Evolutionary conservation across 2,888 invertebrate species (phyloP).

Genomic region (Microdon myrmicae): DNA sequence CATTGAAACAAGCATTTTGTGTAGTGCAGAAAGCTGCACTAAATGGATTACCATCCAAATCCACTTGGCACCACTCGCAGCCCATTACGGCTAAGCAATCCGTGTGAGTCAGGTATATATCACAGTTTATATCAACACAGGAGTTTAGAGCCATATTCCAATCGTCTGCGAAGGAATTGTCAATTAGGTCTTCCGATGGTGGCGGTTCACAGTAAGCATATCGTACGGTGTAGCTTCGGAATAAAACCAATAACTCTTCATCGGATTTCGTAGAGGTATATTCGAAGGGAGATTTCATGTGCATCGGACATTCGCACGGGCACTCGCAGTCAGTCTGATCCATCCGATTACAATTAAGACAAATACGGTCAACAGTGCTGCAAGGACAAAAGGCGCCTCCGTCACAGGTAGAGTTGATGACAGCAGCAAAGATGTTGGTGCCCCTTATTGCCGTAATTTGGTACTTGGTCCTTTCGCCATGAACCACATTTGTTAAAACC

Average conservation of each 20-base stretch:
- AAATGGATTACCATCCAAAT: constrained; percentile 78
- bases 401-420: constrained; percentile 88
- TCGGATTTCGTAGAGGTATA: not conserved
- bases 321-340: constrained; percentile 95
- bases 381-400: constrained; percentile 90
- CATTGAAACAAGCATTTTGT: constrained; percentile 85
- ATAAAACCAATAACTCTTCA: constrained; percentile 20
- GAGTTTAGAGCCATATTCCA: constrained; percentile 71
- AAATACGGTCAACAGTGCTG: constrained; percentile 86
- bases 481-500: constrained; percentile 83
- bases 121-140: constrained; percentile 78
- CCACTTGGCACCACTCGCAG: constrained; percentile 91
- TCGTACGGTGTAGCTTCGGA: constrained; percentile 59
- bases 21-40: constrained; percentile 81
- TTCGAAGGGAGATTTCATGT: constrained; percentile 45
- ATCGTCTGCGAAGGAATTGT: constrained; percentile 62
- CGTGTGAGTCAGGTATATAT: constrained; percentile 72
- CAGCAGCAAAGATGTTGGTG: constrained; percentile 88
- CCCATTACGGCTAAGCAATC: constrained; percentile 80
- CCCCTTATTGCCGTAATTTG: constrained; percentile 82
- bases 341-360: constrained; percentile 92
- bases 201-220: constrained; percentile 63
- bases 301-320: constrained; percentile 87
- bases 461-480: constrained; percentile 89
- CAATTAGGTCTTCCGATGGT: constrained; percentile 57